Conservation (phyloP, 30 jellyfish, hydroid and myxozoan species). For the Aurelia aurita region DNA sequence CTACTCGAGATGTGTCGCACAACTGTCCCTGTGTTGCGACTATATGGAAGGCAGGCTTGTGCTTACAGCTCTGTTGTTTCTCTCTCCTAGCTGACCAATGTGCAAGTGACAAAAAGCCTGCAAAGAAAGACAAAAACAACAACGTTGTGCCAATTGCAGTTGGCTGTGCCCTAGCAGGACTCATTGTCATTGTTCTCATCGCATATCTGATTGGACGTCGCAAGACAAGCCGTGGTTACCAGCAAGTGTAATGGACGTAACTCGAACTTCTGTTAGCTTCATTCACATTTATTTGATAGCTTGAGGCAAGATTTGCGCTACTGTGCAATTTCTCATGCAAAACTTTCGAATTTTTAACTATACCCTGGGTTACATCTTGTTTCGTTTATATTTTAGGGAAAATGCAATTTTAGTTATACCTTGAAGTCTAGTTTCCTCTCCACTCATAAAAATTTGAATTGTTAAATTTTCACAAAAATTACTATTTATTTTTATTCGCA, state of each 20-base stretch:
- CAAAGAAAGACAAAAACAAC: slow-evolving; percentile 33
- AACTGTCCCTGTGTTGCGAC: too few species aligned
- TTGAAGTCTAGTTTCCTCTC: too few species aligned
- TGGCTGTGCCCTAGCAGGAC: slow-evolving; percentile 99
- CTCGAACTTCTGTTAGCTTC: too few species aligned
- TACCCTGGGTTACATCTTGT: not conserved
- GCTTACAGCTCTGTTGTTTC: slow-evolving; percentile 57
- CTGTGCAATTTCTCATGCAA: not conserved
- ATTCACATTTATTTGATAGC: not conserved
- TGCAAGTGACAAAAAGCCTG: not conserved
- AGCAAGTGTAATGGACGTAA: slow-evolving; percentile 50
- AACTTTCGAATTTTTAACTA: not conserved
- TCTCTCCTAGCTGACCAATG: slow-evolving; percentile 54
- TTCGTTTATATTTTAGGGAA: too few species aligned
- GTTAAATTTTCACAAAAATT: too few species aligned
- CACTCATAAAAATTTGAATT: too few species aligned
- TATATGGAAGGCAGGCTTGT: too few species aligned
- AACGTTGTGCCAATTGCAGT: slow-evolving; percentile 95
- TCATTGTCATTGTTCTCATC: slow-evolving; percentile 89
- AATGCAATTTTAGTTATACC: too few species aligned
- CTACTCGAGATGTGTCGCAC: too few species aligned
- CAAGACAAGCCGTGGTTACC: slow-evolving; percentile 89
- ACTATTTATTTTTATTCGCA: too few species aligned
- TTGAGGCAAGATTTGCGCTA: not conserved
- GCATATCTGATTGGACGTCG: slow-evolving; percentile 98